These are phyloP conservation scores for Antechinus flavipes DNA, from an alignment of 2,113 vertebrate species.

Conservation along the genomic window DNA sequence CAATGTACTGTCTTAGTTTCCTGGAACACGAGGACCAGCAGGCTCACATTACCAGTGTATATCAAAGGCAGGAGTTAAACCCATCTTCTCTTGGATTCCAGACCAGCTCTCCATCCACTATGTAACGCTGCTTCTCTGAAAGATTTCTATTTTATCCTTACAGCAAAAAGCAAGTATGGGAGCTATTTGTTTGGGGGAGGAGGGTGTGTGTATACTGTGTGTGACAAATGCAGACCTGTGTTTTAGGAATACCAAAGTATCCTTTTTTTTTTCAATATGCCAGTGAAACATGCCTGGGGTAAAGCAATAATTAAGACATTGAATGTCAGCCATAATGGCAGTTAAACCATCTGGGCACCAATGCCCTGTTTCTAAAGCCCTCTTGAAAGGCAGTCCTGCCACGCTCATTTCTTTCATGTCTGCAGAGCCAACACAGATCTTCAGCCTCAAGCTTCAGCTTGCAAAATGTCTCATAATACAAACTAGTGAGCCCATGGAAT, in stretches of 20 bases:
- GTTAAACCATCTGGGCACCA: background rate
- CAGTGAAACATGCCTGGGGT: conserved; percentile 21
- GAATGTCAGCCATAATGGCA: background rate
- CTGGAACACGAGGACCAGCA: background rate
- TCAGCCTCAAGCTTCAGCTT: conserved; percentile 60
- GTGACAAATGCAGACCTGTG: background rate
- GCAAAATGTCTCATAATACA: conserved; percentile 67
- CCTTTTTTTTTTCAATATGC: background rate
- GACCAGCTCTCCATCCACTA: background rate
- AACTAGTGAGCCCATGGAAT: conserved; percentile 76
- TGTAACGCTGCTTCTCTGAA: background rate
- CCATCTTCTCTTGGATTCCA: background rate
- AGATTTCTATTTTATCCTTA: background rate
- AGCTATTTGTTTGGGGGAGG: background rate
- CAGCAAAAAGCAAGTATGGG: background rate
- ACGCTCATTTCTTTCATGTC: conserved; percentile 45
- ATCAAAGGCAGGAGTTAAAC: background rate
- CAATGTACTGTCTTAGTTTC: background rate
- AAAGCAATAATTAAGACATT: conserved; percentile 22
- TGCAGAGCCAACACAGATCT: conserved; percentile 43
- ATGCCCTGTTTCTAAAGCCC: background rate
- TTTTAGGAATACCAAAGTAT: background rate
- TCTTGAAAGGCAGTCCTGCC: conserved; percentile 29
- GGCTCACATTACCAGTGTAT: background rate
- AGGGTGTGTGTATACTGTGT: background rate